These are phyloP conservation scores for Tympanuchus pallidicinctus DNA, from an alignment of 2,113 vertebrate species.

Conservation along the genomic window DNA sequence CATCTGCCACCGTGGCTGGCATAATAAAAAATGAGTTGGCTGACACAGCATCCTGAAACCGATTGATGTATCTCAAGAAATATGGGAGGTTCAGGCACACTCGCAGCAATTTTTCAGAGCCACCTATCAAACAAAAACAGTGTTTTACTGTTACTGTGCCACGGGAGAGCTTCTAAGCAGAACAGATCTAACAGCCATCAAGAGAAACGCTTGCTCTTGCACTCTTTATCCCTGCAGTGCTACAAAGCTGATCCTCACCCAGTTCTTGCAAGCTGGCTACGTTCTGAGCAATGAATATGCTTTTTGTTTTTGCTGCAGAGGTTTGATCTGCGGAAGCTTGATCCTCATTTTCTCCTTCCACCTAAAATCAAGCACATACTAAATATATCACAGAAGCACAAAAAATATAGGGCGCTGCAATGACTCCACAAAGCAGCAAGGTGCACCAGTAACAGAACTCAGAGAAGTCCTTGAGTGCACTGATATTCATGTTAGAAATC, in stretches of 20 bases:
- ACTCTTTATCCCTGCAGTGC: rapidly evolving
- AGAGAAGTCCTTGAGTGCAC: background rate
- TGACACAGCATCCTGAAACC: slow-evolving; percentile 98
- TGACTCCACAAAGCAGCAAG: background rate
- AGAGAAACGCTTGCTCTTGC: background rate
- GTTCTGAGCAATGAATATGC: slow-evolving; percentile 96
- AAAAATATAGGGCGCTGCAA: background rate
- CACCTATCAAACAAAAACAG: slow-evolving; percentile 77
- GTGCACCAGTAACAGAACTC: background rate
- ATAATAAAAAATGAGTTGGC: slow-evolving; percentile 99
- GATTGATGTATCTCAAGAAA: slow-evolving; percentile 98
- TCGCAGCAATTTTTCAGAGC: slow-evolving; percentile 94
- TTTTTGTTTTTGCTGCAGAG: slow-evolving; percentile 92
- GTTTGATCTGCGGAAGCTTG: slow-evolving; percentile 88
- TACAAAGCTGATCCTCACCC: slow-evolving; percentile 80
- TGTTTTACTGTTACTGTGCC: background rate
- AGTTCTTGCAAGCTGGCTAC: slow-evolving; percentile 98
- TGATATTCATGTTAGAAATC: background rate
- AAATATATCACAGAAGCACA: background rate
- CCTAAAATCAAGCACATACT: slow-evolving; percentile 66
- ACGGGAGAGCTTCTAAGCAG: background rate
- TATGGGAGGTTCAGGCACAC: slow-evolving; percentile 98
- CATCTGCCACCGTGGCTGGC: slow-evolving; percentile 97
- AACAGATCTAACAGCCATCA: background rate
- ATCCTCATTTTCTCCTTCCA: slow-evolving; percentile 92